phyloP scores from a whole-genome alignment of 2,888 invertebrate genomes.

The Drosophila buzzatii region DNA sequence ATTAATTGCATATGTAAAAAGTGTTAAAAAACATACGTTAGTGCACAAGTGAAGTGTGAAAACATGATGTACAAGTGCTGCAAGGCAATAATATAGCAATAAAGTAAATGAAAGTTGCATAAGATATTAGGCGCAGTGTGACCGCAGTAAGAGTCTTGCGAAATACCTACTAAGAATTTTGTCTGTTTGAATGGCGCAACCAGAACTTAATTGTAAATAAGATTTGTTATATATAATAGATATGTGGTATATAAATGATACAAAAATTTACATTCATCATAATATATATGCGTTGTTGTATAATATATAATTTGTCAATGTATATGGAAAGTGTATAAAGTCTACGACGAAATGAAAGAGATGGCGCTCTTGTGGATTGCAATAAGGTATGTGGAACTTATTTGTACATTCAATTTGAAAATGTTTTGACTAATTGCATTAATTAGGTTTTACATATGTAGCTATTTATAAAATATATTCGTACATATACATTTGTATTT shows the following conservation, averaged over 20 bases:
- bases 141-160: background rate
- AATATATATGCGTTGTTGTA: too few relatives aligned
- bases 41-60: conserved; percentile 10
- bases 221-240: background rate
- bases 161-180: background rate
- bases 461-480: conserved; percentile 16
- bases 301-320: too few relatives aligned
- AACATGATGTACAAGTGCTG: conserved; percentile 5
- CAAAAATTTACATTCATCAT: too few relatives aligned
- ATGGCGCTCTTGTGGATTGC: background rate
- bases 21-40: conserved; percentile 19
- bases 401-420: background rate
- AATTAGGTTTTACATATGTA: background rate
- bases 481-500: background rate
- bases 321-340: too few relatives aligned
- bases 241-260: too few relatives aligned
- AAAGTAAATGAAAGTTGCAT: conserved; percentile 7
- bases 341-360: too few relatives aligned
- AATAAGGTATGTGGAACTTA: background rate
- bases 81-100: conserved; percentile 6
- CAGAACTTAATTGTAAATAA: too few relatives aligned
- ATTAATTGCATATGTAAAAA: conserved; percentile 24
- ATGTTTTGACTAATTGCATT: conserved; percentile 2
- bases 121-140: conserved; percentile 1
- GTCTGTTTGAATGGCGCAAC: background rate